Evolutionary conservation across 2,113 vertebrate genomes (phyloP).

Genomic region (Cryptotis parvus): DNA sequence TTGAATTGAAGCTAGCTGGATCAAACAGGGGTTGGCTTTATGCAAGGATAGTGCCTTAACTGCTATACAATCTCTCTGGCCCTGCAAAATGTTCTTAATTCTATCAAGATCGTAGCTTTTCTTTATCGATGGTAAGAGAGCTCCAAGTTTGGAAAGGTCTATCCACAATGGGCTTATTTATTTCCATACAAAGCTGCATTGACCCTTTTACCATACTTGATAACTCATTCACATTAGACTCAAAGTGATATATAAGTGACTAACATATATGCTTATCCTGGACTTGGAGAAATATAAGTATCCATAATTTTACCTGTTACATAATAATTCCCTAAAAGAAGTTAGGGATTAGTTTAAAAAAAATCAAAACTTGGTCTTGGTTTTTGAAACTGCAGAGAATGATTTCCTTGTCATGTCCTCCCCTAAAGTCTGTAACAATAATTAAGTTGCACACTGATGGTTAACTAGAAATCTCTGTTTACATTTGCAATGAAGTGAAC

Average conservation of each 20-base stretch:
- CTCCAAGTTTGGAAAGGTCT: not conserved
- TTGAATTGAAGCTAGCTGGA: too few species aligned
- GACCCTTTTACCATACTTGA: not conserved
- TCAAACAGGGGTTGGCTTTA: too few species aligned
- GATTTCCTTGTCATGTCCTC: too few species aligned
- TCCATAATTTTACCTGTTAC: not conserved
- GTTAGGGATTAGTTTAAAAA: too few species aligned
- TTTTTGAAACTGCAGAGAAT: too few species aligned
- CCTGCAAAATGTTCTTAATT: not conserved
- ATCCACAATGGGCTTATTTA: not conserved
- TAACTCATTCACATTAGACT: not conserved
- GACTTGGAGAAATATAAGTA: not conserved
- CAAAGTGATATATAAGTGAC: not conserved
- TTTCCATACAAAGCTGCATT: not conserved
- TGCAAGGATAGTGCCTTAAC: too few species aligned
- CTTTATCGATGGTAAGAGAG: not conserved
- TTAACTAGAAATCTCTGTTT: too few species aligned
- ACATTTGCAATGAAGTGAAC: too few species aligned
- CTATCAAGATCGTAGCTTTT: not conserved
- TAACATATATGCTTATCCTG: not conserved
- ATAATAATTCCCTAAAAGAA: not conserved
- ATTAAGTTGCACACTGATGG: too few species aligned
- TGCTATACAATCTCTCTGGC: too few species aligned
- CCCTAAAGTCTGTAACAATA: too few species aligned
- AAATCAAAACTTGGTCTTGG: too few species aligned